Evolutionary conservation across 2,113 vertebrate genomes (phyloP).

Genomic region (Sorex fumeus): DNA sequence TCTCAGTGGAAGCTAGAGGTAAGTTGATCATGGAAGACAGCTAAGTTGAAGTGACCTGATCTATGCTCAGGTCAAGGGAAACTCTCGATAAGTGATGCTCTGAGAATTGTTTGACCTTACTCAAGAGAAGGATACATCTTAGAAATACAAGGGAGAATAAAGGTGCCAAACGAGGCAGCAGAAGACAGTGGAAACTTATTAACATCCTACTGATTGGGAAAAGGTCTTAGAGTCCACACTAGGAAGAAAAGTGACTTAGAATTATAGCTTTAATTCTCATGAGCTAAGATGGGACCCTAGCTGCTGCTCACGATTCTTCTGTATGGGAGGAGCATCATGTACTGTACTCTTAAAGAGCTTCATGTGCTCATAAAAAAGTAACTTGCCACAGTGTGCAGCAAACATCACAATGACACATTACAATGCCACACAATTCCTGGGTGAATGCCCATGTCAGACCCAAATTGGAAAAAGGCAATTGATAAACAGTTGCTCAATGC

Average conservation of each 20-base stretch:
- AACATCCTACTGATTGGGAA: neutral
- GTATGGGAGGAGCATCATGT: neutral
- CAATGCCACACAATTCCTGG: neutral
- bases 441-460: neutral
- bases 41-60: constrained; percentile 64
- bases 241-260: neutral
- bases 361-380: neutral
- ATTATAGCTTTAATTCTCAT: neutral
- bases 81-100: constrained; percentile 69
- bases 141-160: neutral
- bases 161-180: neutral
- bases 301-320: neutral
- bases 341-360: neutral
- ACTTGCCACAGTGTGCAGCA: neutral
- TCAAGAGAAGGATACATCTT: constrained; percentile 52
- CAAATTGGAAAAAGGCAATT: constrained; percentile 13
- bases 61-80: constrained; percentile 32
- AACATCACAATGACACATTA: neutral
- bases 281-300: neutral
- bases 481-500: neutral
- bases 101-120: constrained; percentile 69
- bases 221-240: neutral
- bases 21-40: constrained; percentile 66
- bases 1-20: constrained; percentile 64
- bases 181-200: neutral